Base-by-base conservation (phyloP, 1,140 invertebrate species). In the Antheraea mylitta region DNA sequence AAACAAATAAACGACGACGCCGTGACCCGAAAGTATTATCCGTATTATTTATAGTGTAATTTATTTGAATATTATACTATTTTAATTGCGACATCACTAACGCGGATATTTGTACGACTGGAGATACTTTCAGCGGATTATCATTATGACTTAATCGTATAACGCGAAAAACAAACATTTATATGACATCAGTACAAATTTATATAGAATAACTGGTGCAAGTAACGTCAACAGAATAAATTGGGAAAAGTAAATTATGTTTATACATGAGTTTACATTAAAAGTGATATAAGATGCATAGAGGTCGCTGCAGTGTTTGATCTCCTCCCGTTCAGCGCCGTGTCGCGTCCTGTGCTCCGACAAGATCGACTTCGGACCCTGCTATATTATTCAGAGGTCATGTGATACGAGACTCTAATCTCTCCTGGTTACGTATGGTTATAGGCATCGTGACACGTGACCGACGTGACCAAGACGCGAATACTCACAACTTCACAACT, bases 1-100 rank as follows among this genome's bases (percentile, higher is more conserved):
- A 82, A 80, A 80, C 81, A 82, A 82, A 82, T 80, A 80, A 82
- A 76, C 75, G 77, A 70, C 64, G 66, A 67, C 74, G 69, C 66
- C 75, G 77, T 77, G 77, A 74, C 72, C 74, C 71, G 77, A 72
- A 78, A 78, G 74, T 69, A 74, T 78, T 76, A 80, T 76, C 71
- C 66, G 22, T 70, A 59, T 80, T 80, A 77, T 79, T 77, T 81
- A 81, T 81, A 67, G 65, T 68, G 59, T 67, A 64, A 78, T 79
- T 81, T 67, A 53, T 53, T 53, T 53, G 45, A 16, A 16, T 53
- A 63, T 63, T 63, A 63, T 63, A 63, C 61, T 22, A 63, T 37
- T 63, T 63, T 63, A 63, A 36, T 63, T 63, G 61, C 30, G 16
- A 63, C 30, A 22, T 63, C 61, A 63, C 61, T 63, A 36, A 9